Evolutionary conservation across 2,888 invertebrate species (phyloP).

Genomic region (Eupithecia centaureata): DNA sequence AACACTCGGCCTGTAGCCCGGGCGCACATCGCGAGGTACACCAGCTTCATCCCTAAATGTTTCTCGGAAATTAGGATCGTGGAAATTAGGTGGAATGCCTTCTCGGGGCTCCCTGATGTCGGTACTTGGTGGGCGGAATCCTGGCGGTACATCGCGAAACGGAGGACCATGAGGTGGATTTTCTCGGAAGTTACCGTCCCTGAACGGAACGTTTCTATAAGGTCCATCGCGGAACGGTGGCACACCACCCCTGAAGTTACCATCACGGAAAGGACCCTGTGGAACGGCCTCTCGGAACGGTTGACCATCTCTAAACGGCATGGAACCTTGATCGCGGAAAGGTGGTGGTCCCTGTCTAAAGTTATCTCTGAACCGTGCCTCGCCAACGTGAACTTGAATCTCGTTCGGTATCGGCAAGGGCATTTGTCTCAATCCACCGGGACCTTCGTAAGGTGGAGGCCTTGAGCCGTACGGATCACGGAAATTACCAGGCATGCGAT

Average conservation of each 20-base stretch:
- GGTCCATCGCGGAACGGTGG: conserved; percentile 68
- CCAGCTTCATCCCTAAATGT: conserved; percentile 69
- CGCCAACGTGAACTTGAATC: conserved; percentile 75
- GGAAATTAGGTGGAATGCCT: conserved; percentile 60
- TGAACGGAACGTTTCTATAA: conserved; percentile 68
- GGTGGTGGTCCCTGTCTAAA: conserved; percentile 65
- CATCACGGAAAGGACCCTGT: conserved; percentile 64
- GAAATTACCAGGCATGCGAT: conserved; percentile 68
- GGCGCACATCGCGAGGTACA: conserved; percentile 61
- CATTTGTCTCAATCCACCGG: conserved; percentile 64
- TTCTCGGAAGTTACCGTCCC: conserved; percentile 72
- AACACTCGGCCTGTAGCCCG: conserved; percentile 62
- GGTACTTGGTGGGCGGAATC: conserved; percentile 68
- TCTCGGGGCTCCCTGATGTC: conserved; percentile 73
- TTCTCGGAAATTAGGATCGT: conserved; percentile 73
- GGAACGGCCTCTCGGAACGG: conserved; percentile 64
- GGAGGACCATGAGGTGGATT: conserved; percentile 61
- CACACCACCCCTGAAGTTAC: conserved; percentile 68
- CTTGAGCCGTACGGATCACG: conserved; percentile 69
- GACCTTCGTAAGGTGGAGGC: conserved; percentile 67
- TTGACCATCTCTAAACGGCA: conserved; percentile 67
- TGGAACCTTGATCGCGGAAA: conserved; percentile 71
- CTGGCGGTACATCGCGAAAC: conserved; percentile 68
- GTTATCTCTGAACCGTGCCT: conserved; percentile 73
- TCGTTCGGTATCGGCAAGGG: conserved; percentile 64